Base-by-base conservation (phyloP, 2,113 vertebrate species). In the Rallus limicola region DNA sequence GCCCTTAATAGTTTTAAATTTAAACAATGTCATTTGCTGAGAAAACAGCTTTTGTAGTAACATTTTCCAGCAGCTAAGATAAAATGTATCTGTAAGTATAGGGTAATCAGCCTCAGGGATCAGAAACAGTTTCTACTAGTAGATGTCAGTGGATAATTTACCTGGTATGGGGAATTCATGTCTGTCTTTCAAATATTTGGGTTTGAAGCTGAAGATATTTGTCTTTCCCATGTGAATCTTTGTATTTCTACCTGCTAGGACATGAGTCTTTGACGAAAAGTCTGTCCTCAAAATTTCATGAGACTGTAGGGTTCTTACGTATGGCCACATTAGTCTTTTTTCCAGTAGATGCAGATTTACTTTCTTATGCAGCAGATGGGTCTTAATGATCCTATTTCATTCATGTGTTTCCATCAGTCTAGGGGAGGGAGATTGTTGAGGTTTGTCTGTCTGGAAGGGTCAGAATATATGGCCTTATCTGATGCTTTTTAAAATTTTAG, bases 11-110 rank as follows among this genome's bases (percentile, higher is more conserved):
- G 42, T 53, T 91, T 19, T 68, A 48, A 92, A 28, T 87, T 96
- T 93, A 86, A 75, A 25, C 48, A 60, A 53, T 36, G 48, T 89
- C 85, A 92, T 80, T 90, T 70, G 46, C 80, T 95, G 87, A 94
- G 84, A 86, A 92, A 96, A 80, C 16, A 75, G 16, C 50, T 63
- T 93, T 87, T 78, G 26, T 67, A 52, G 53, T 85, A 62, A 70
- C 5, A 7, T 93, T 95, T 86, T 94, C 59, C 24, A 34, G 56
- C 52, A 90, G 46, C 46, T 81, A 80, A 83, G 26, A 44, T 69
- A 46, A 64, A 75, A 52, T 24, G 2, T 63, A 11, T 68, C 9
- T 76, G 5, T 72, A 48, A 74, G 5, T 91, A 12, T 29, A 72
- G 19, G 21, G 26, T n/a, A 75, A 40, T 76, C 55, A 56, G 18